Evolutionary conservation across 2,797 vertebrate genomes (phyloP).

Genomic region (Micropoecilia bifurca): DNA sequence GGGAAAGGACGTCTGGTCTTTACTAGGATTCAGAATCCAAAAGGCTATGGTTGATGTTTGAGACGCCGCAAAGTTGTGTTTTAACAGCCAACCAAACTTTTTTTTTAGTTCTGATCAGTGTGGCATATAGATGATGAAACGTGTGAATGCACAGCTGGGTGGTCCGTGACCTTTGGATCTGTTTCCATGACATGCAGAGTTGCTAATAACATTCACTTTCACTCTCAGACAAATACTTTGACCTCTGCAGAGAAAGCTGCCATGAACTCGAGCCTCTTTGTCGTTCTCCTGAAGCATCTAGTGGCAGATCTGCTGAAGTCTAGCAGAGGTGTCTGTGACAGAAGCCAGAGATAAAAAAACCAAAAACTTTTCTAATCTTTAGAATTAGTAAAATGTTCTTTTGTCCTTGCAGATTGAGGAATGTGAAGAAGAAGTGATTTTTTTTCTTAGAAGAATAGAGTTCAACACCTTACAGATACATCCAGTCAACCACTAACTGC

Average conservation of each 20-base stretch:
- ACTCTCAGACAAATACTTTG: conserved; percentile 51
- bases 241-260: conserved; percentile 38
- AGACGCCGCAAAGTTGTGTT: conserved; percentile 47
- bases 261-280: conserved; percentile 28
- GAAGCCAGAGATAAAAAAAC: conserved; percentile 18
- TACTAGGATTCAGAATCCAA: conserved; percentile 59
- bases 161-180: conserved; percentile 76
- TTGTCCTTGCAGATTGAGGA: neutral
- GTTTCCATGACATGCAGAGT: conserved; percentile 66
- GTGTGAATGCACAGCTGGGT: conserved; percentile 74
- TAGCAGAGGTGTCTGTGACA: conserved; percentile 25
- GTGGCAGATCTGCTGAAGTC: conserved; percentile 44
- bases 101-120: conserved; percentile 51
- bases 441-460: conserved; percentile 1
- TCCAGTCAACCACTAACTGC: neutral
- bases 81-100: conserved; percentile 56
- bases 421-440: neutral
- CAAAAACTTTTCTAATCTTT: conserved; percentile 7
- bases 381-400: neutral
- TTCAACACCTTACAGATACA: neutral
- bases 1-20: conserved; percentile 74
- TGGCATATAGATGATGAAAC: conserved; percentile 50
- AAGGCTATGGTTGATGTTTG: conserved; percentile 51
- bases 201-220: conserved; percentile 59
- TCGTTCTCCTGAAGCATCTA: conserved; percentile 26